Conservation (phyloP, 1,140 invertebrate genomes). For the Gonioctena quinquepunctata region DNA sequence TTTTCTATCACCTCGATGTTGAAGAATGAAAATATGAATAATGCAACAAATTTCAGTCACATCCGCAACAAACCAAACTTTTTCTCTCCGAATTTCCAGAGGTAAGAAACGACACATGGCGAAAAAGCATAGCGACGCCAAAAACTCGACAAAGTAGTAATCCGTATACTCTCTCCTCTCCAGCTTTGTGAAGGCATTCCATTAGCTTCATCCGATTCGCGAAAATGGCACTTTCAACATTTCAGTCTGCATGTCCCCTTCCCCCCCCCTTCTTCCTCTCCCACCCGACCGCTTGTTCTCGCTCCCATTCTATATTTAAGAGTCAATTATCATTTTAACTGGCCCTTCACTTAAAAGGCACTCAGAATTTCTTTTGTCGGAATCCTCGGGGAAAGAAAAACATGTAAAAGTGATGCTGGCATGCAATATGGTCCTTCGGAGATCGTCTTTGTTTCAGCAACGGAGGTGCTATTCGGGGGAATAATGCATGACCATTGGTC, state of each 20-base stretch:
- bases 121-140: neutral
- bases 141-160: neutral
- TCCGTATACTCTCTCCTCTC: slow-evolving; percentile 6
- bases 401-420: slow-evolving; percentile 18
- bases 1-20: too few species aligned
- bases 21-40: too few species aligned
- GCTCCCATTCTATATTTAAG: slow-evolving; percentile 30
- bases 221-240: slow-evolving; percentile 38
- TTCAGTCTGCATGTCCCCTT: too few species aligned
- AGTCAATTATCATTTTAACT: slow-evolving; percentile 42
- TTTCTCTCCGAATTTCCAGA: neutral
- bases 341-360: slow-evolving; percentile 41
- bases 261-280: slow-evolving; percentile 24
- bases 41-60: too few species aligned
- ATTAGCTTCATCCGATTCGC: slow-evolving; percentile 38
- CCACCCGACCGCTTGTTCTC: slow-evolving; percentile 22
- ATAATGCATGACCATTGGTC: neutral
- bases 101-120: neutral
- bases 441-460: neutral
- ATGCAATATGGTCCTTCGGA: slow-evolving; percentile 1
- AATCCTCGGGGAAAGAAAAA: slow-evolving; percentile 36
- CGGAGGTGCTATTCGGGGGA: neutral
- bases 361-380: slow-evolving; percentile 39
- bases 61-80: too few species aligned
- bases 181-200: slow-evolving; percentile 25